These are phyloP conservation scores for zebrafish (Danio rerio) DNA, from an alignment of 2,113 vertebrate species.

Conservation along the genomic window DNA sequence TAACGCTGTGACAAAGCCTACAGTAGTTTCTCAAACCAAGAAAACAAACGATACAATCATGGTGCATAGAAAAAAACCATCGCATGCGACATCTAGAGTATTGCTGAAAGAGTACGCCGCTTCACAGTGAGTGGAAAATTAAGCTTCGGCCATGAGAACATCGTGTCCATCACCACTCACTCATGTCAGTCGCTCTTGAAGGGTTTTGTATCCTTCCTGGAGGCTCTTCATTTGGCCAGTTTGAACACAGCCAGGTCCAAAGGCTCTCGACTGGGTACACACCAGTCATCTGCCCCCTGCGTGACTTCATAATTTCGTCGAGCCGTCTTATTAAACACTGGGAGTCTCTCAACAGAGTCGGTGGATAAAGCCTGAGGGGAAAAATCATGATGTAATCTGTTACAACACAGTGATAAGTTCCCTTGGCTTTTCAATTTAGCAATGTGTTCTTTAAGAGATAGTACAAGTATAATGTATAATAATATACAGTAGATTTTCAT, in stretches of 20 bases:
- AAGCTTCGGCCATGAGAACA: neutral
- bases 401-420: neutral
- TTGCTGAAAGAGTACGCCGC: conserved; percentile 20
- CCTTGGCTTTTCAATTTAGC: neutral
- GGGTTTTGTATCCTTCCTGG: conserved; percentile 19
- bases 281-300: conserved; percentile 92
- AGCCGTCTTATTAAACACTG: conserved; percentile 94
- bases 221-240: conserved; percentile 73
- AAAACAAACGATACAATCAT: conserved; percentile 29
- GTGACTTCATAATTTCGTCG: conserved; percentile 91
- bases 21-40: conserved; percentile 21
- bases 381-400: neutral
- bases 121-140: conserved; percentile 32
- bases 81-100: conserved; percentile 46
- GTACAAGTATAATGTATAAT: neutral
- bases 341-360: conserved; percentile 91
- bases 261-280: conserved; percentile 90
- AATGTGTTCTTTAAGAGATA: neutral
- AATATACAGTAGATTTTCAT: neutral
- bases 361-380: conserved; percentile 88
- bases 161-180: conserved; percentile 11
- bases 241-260: conserved; percentile 87
- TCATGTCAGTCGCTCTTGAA: conserved; percentile 1
- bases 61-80: conserved; percentile 36
- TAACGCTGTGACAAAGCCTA: conserved; percentile 34